Evolutionary conservation across 2,888 invertebrate genomes (phyloP), one percentile per base, ranked within the genome.

Genomic region (Melanotus villosus): DNA sequence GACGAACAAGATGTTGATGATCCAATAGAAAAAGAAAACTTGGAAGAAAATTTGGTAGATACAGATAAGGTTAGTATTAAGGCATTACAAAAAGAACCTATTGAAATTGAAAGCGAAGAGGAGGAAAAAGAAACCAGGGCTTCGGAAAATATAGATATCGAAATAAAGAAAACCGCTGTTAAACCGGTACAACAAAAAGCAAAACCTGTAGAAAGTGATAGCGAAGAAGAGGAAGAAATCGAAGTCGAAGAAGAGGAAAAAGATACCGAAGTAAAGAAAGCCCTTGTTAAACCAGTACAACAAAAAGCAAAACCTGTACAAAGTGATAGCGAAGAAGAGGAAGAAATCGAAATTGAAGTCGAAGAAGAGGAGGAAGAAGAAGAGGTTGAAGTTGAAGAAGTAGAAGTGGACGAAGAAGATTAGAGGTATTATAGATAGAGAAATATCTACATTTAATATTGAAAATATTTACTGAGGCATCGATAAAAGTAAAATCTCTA

Each of bases 1-100:
- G 69, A 72, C 21, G 54, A 57, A 41, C 60, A 70, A 36, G 75
- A 75, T 38, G 7, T 14, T 16, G 72, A 71, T 23, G 21, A 34
- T 23, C 23, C 23, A 23, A 21, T 9, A 47, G 47, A 21, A 23
- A 16, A 47, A 3, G 47, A 47, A 43, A 19, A 38, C 14, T 38
- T 14, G n/a, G 14, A 38, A 12, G 38, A n/a, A 38, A n/a, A 38
- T 38, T 38, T 38, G 5, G 14, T 38, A 14, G n/a, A 32, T 9
- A 32, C n/a, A n/a, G n/a, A n/a, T n/a, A n/a, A n/a, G n/a, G n/a
- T n/a, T n/a, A n/a, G n/a, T n/a, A n/a, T n/a, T n/a, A n/a, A n/a
- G n/a, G n/a, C n/a, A n/a, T n/a, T n/a, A n/a, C n/a, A n/a, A n/a
- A 26, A 77, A 43, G 52, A n/a, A n/a, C n/a, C n/a, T n/a, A n/a